A percentile compares a stretch with the other conserved stretches of the same genome.
Evolutionary conservation across 2,113 vertebrate genomes (phyloP).

Genomic region (Callithrix jacchus): DNA sequence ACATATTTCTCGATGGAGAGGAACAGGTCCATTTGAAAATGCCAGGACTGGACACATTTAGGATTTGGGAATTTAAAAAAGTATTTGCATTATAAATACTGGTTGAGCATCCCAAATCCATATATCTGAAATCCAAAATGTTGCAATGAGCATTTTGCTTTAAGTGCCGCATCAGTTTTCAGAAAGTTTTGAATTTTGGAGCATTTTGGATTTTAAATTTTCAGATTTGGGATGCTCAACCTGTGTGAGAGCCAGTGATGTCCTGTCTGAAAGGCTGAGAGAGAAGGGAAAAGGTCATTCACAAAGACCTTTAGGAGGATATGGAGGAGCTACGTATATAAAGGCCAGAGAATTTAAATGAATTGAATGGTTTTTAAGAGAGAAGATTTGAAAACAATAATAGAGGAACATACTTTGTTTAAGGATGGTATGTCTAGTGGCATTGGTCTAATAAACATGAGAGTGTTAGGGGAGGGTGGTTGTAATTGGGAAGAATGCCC

Average conservation of each 20-base stretch:
- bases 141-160: neutral
- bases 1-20: neutral
- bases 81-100: neutral
- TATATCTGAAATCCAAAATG: neutral
- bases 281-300: neutral
- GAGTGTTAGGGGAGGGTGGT: neutral
- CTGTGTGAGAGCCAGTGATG: neutral
- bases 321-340: fast-evolving
- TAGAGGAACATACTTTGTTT: neutral
- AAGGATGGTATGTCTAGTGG: neutral
- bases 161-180: neutral
- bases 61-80: neutral
- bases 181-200: neutral
- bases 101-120: neutral
- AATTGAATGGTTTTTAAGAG: neutral
- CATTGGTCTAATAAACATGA: neutral
- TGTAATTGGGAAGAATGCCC: neutral
- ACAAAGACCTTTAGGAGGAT: neutral
- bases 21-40: neutral
- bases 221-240: neutral
- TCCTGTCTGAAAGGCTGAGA: neutral
- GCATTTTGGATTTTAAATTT: neutral
- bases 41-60: neutral
- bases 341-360: neutral
- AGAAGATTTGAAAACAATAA: neutral